Conservation (phyloP, 1,140 invertebrate genomes). For the Archivesica marissinica region DNA sequence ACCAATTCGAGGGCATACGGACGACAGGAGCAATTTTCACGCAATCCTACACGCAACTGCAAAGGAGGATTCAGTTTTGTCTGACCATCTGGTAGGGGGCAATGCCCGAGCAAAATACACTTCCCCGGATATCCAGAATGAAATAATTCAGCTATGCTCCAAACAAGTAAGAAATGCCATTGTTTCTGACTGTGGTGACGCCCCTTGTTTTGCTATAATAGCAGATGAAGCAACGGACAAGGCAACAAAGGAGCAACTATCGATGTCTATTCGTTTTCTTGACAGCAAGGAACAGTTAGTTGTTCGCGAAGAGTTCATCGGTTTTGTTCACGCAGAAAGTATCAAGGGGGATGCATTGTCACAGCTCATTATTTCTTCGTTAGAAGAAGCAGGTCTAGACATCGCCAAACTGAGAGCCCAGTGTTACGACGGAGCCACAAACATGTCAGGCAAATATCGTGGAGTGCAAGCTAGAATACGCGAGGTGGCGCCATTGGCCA, state of each 20-base stretch:
- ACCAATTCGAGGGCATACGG: background rate
- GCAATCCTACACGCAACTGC: background rate
- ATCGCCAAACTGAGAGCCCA: slow-evolving; percentile 9
- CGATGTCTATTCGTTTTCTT: background rate
- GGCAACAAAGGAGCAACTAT: slow-evolving; percentile 12
- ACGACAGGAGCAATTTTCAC: background rate
- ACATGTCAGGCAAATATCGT: slow-evolving; percentile 2
- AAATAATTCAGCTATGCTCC: background rate
- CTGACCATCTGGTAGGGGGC: slow-evolving; percentile 2
- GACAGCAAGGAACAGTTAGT: background rate
- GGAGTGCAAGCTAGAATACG: slow-evolving; percentile 28
- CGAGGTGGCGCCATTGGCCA: slow-evolving; percentile 1
- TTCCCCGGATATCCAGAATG: slow-evolving; percentile 21
- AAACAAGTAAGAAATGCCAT: background rate
- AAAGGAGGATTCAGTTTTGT: background rate
- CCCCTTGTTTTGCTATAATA: slow-evolving; percentile 6
- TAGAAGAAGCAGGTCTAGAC: slow-evolving; percentile 10
- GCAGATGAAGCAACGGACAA: slow-evolving; percentile 25
- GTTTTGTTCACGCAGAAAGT: background rate
- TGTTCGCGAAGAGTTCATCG: slow-evolving; percentile 9
- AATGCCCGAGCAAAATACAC: slow-evolving; percentile 2
- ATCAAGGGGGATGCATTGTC: background rate
- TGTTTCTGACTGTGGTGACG: background rate
- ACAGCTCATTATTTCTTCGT: background rate
- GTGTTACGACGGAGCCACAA: slow-evolving; percentile 3